Base-by-base conservation (phyloP, 1,140 invertebrate genomes). In the Charaxes varanes region DNA sequence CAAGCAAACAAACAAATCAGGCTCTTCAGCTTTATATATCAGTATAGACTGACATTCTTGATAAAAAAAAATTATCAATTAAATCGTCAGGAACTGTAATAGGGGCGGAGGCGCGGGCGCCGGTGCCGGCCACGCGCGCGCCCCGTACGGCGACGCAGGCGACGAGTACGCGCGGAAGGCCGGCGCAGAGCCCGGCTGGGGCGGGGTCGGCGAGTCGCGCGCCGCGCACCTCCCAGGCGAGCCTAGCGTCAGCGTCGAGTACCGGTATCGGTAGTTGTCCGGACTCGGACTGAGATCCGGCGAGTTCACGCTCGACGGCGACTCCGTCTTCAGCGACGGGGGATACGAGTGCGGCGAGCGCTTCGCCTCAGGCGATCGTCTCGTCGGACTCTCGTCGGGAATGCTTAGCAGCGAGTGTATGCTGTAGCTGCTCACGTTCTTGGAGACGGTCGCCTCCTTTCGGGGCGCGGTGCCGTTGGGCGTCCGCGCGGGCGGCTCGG, bases 401-500 rank as follows among this genome's bases (percentile, higher is more conserved):
- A 78, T 80, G 22, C 90, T 90, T 38, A 93, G 76, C 57, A 93
- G 81, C 46, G 91, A 92, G 47, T 91, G 91, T 72, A 93, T 93
- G 80, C 91, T 93, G 74, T 92, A 92, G 48, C 89, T 92, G 61
- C 90, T 90, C 23, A 88, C 67, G 50, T 88, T 85, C 56, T 88
- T 88, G 17, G 84, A 50, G 2, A 59, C 58, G 26, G 60, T 52
- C 19, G 57, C 41, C 34, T 62, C 70, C 52, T 62, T 66, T 17
- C 60, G 59, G 23, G 55, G 53, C 36, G 36, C 57, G 48, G 56
- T 45, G 41, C 66, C 66, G 53, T 70, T 76, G 34, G 59, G 57
- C 19, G 57, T 10, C 14, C 57, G 45, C 32, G 53, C 33, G 10
- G 65, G 49, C 26, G 41, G 28, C 35, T 54, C 52, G 7, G 27